Base-by-base conservation (phyloP, 2,888 invertebrate species). In the Metopia argyrocephala region DNA sequence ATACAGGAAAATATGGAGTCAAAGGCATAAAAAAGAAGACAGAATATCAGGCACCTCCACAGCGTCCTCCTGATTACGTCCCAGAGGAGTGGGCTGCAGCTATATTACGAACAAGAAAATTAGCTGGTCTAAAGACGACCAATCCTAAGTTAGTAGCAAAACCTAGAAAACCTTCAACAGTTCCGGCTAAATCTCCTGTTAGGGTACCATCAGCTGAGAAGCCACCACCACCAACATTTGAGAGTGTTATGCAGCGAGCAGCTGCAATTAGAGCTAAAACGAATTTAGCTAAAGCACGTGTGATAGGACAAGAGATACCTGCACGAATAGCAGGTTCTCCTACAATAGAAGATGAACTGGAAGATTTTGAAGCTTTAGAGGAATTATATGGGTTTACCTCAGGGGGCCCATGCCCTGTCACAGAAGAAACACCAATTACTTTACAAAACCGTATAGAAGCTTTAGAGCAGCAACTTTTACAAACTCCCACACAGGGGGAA, bases 281-380 rank as follows among this genome's bases (percentile, higher is more conserved):
- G 3, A n/a, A 65, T 27, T 3, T 23, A 20, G 28, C 48, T n/a
- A 18, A 45, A 25, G 5, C 28, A 1, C 5, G 20, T 18, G 25
- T 48, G 38, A 12, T 9, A 56, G 56, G 27, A 5, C 18, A 28
- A 15, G 27, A n/a, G 27, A 5, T 18, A 27, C 18, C n/a, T 27
- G 1, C 12, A 7, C 25, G 18, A 15, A 56, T 5, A 28, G 18
- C 23, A 12, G 15, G 15, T n/a, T 7, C 54, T 25, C 54, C 54
- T 25, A 54, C 38, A 9, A 12, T 38, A 38, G 38, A 64, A 28
- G 45, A 73, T 65, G 75, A 83, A 64, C 76, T 65, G 50, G 83
- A 83, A 73, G 85, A 85, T 64, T 84, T 84, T 79, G 78, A 75
- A 65, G 31, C 71, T 57, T 57, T 68, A 25, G 73, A 73, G 21